These are phyloP conservation scores for Lymantria dispar DNA, from an alignment of 2,888 invertebrate species.

Conservation along the genomic window DNA sequence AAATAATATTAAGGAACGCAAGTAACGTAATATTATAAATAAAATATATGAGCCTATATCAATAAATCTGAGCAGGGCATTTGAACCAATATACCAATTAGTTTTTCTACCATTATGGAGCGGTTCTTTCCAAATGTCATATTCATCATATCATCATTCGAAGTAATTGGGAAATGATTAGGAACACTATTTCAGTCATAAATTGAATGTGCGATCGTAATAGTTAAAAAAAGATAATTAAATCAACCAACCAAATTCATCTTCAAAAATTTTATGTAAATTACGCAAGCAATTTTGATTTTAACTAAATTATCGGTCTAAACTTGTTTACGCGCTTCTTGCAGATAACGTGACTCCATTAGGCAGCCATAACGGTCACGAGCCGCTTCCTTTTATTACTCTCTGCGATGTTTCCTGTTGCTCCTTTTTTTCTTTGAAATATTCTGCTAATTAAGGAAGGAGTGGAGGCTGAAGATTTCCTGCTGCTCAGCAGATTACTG, in stretches of 20 bases:
- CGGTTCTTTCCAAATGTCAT: too few species aligned
- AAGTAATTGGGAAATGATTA: too few species aligned
- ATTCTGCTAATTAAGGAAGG: constrained; percentile 78
- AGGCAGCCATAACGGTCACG: constrained; percentile 61
- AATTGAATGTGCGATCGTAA: too few species aligned
- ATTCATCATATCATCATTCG: too few species aligned
- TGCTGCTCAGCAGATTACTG: constrained; percentile 73
- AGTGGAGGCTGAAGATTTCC: constrained; percentile 75
- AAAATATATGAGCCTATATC: too few species aligned
- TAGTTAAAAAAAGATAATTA: too few species aligned
- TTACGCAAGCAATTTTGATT: constrained; percentile 34
- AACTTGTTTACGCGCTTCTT: constrained; percentile 48
- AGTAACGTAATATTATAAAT: too few species aligned
- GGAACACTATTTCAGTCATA: too few species aligned
- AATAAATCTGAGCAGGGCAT: too few species aligned
- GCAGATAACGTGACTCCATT: constrained; percentile 59
- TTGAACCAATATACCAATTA: too few species aligned
- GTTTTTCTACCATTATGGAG: too few species aligned
- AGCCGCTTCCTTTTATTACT: constrained; percentile 66
- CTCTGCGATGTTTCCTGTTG: constrained; percentile 66
- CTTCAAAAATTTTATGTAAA: constrained; percentile 26
- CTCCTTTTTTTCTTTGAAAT: constrained; percentile 68
- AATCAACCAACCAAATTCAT: background rate
- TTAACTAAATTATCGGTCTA: constrained; percentile 41
- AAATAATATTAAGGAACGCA: too few species aligned